Conservation (phyloP, 2,888 invertebrate genomes). For the Scaptomyza cyrtandrae region DNA sequence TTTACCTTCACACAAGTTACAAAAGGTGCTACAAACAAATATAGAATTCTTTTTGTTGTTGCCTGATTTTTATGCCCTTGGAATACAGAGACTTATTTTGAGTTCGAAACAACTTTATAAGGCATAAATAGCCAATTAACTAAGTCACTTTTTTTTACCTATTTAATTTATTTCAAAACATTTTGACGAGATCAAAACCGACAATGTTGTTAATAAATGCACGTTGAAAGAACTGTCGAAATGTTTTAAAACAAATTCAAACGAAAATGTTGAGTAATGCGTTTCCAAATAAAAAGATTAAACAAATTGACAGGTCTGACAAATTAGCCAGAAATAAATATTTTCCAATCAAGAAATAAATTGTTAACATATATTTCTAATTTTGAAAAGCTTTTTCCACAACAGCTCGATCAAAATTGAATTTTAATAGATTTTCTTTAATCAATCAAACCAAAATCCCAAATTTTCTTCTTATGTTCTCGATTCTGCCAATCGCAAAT, state of each 20-base stretch:
- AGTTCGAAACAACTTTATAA: not conserved
- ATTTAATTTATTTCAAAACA: not conserved
- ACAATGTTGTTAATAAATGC: constrained; percentile 13
- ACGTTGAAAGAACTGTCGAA: constrained; percentile 2
- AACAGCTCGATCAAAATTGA: not conserved
- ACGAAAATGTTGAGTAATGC: not conserved
- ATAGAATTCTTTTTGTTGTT: constrained; percentile 28
- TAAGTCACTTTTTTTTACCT: not conserved
- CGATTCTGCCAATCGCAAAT: constrained; percentile 30
- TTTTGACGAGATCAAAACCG: constrained; percentile 6
- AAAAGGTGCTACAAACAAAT: constrained; percentile 21
- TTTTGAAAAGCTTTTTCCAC: not conserved
- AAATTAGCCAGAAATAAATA: not conserved
- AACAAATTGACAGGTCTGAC: not conserved
- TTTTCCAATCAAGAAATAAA: no score
- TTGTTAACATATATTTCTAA: no score
- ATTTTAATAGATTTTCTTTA: constrained; percentile 4
- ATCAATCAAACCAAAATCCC: constrained; percentile 4
- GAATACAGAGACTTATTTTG: not conserved
- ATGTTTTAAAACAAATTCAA: constrained; percentile 6
- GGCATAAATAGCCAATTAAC: constrained; percentile 1
- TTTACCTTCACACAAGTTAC: constrained; percentile 64
- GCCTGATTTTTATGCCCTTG: constrained; percentile 28
- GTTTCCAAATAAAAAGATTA: constrained; percentile 6
- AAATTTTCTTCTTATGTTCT: constrained; percentile 16